A percentile compares a stretch with the other conserved stretches of the same genome.
Evolutionary conservation across 1,140 invertebrate species (phyloP).

Genomic region (Platyura marginata): DNA sequence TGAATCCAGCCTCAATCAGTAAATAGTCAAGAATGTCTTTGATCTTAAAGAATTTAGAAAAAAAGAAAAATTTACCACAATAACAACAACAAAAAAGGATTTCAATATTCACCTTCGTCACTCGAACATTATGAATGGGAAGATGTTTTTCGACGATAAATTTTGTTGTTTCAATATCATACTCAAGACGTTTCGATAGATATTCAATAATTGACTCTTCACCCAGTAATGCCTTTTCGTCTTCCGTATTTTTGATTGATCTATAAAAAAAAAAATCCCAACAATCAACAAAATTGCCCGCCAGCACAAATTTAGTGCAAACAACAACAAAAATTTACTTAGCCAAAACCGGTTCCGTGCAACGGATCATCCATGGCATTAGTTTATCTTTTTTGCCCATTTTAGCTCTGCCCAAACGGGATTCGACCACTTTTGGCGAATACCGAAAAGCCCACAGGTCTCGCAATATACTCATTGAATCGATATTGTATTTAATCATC

Average conservation of each 20-base stretch:
- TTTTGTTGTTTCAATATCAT: constrained; percentile 18
- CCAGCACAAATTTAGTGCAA: too few relatives aligned
- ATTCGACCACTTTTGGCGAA: constrained; percentile 17
- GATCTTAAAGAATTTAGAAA: constrained; percentile 9
- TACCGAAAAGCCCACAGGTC: constrained; percentile 32
- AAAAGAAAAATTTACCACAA: neutral
- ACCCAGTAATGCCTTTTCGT: constrained; percentile 27
- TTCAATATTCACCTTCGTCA: constrained; percentile 24
- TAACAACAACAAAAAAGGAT: neutral
- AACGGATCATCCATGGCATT: constrained; percentile 36
- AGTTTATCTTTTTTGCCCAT: constrained; percentile 24
- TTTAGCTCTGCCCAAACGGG: constrained; percentile 22
- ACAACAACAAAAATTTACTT: too few relatives aligned
- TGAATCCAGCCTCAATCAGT: constrained; percentile 25
- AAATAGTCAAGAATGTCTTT: constrained; percentile 30
- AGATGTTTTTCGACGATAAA: constrained; percentile 25
- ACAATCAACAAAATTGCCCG: neutral
- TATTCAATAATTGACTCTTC: constrained; percentile 25
- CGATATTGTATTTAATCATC: constrained; percentile 23
- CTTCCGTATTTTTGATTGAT: constrained; percentile 23
- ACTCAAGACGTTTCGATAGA: constrained; percentile 25
- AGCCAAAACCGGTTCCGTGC: too few relatives aligned
- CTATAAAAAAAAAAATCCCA: constrained; percentile 12
- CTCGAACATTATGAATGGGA: constrained; percentile 24
- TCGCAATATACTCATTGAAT: constrained; percentile 24